Conservation (phyloP, 2,888 invertebrate species). For the Chrysopilus asiliformis region DNA sequence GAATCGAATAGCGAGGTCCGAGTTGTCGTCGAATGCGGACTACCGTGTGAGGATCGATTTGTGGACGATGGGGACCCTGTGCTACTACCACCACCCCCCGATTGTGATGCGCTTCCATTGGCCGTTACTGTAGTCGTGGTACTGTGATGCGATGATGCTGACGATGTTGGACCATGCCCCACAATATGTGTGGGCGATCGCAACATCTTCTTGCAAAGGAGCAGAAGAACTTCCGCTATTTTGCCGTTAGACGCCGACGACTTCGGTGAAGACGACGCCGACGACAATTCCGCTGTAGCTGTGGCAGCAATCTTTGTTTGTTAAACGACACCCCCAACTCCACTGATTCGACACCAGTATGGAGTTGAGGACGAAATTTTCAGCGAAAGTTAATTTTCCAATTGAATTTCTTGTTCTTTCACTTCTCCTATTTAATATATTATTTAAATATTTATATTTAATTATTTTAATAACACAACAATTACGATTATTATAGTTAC, state of each 20-base stretch:
- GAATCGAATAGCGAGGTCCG: conserved; percentile 55
- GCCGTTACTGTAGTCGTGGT: conserved; percentile 11
- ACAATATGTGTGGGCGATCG: conserved; percentile 39
- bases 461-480: too few species aligned
- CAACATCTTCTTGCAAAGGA: conserved; percentile 34
- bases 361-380: too few species aligned
- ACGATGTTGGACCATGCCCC: conserved; percentile 31
- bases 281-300: too few species aligned
- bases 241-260: conserved; percentile 15
- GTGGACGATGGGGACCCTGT: conserved; percentile 2
- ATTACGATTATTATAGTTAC: too few species aligned
- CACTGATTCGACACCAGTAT: too few species aligned
- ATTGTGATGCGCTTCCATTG: conserved; percentile 6
- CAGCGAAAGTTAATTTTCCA: too few species aligned
- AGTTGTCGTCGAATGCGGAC: conserved; percentile 35
- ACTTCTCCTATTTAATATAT: too few species aligned
- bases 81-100: background rate
- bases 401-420: too few species aligned
- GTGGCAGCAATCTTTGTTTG: too few species aligned
- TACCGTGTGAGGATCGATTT: conserved; percentile 1
- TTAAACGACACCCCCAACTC: too few species aligned
- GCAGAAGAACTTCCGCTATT: conserved; percentile 19
- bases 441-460: too few species aligned
- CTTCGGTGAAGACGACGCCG: too few species aligned
- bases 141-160: conserved; percentile 17